Percentiles rank a stretch among this genome's conserved stretches.
Conservation (phyloP, 53 echinoderm and acorn worm genomes). For the Echinometra lucunter region DNA sequence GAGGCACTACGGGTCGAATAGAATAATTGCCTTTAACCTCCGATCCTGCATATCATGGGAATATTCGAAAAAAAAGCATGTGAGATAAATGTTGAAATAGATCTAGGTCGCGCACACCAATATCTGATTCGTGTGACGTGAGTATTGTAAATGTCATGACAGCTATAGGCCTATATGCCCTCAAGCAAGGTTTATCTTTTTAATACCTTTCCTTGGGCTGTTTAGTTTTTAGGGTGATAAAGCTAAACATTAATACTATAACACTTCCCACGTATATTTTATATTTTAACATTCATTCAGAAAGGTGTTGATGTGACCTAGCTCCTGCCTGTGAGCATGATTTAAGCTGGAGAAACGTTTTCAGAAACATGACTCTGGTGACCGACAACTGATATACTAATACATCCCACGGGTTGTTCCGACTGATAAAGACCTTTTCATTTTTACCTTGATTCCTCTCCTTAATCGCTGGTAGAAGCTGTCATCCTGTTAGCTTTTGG, state of each 20-base stretch:
- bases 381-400: no score
- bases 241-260: not conserved
- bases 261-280: not conserved
- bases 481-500: no score
- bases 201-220: not conserved
- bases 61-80: not conserved
- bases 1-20: not conserved
- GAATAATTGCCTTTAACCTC: slow-evolving; percentile 8
- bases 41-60: not conserved
- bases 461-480: no score
- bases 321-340: not conserved
- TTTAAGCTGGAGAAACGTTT: no score
- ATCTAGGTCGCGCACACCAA: not conserved
- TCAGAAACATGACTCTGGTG: no score
- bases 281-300: not conserved
- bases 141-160: not conserved
- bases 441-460: no score
- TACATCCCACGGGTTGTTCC: no score
- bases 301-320: not conserved
- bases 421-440: no score
- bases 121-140: not conserved
- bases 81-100: not conserved
- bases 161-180: not conserved
- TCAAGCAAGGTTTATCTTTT: not conserved
- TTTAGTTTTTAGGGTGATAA: not conserved